phyloP scores from a whole-genome alignment of 2,797 vertebrate genomes.

The Amblyopsis hoosieri region DNA sequence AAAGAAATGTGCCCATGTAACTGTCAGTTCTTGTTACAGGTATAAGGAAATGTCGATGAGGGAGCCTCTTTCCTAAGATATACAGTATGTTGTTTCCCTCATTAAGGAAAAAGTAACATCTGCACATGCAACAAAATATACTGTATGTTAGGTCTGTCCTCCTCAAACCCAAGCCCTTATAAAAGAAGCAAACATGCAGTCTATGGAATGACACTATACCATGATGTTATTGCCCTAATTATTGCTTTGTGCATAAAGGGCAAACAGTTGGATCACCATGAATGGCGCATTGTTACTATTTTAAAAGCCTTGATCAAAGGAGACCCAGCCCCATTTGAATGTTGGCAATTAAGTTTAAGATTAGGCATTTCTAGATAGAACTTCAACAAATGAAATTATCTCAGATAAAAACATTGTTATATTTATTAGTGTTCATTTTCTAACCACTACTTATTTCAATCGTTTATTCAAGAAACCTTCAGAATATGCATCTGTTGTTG shows the following conservation, averaged over 20 bases:
- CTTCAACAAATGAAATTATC: slow-evolving; percentile 43
- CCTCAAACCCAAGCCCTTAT: slow-evolving; percentile 57
- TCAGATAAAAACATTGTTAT: slow-evolving; percentile 24
- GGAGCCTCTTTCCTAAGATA: slow-evolving; percentile 39
- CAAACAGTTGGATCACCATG: slow-evolving; percentile 62
- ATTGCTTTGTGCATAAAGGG: slow-evolving; percentile 77
- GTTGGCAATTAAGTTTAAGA: slow-evolving; percentile 75
- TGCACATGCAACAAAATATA: slow-evolving; percentile 78
- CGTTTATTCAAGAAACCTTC: no score
- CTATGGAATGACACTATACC: slow-evolving; percentile 81
- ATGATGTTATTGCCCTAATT: slow-evolving; percentile 91
- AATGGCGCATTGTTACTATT: slow-evolving; percentile 60
- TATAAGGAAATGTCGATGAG: slow-evolving; percentile 77
- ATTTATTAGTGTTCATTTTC: neutral
- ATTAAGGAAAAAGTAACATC: slow-evolving; percentile 70
- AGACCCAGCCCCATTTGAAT: slow-evolving; percentile 63
- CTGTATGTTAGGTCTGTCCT: slow-evolving; percentile 66
- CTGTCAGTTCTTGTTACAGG: slow-evolving; percentile 88
- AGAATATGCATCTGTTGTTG: no score
- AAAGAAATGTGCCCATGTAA: slow-evolving; percentile 89
- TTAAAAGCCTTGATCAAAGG: slow-evolving; percentile 69
- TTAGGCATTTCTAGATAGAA: slow-evolving; percentile 50
- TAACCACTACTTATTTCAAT: neutral
- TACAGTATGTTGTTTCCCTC: slow-evolving; percentile 49
- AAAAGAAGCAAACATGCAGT: slow-evolving; percentile 70